Base-by-base conservation (phyloP, 2,888 invertebrate genomes). In the Odontocolon sp. region DNA sequence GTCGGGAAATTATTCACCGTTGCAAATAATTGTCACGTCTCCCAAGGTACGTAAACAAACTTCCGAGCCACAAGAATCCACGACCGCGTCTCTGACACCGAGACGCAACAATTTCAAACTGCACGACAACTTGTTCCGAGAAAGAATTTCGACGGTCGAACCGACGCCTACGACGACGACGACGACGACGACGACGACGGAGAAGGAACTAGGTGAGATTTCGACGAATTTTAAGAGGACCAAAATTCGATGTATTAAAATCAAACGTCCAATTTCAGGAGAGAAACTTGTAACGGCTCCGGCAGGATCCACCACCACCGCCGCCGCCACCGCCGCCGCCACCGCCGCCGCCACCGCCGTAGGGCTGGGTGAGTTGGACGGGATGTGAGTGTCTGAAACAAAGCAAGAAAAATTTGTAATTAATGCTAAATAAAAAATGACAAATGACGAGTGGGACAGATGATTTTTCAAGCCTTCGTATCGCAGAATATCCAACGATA, bases 21-120 rank as follows among this genome's bases (percentile, higher is more conserved):
- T 90, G 31, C 83, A 85, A 78, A 82, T 90, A 69, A 85, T 82
- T 77, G 81, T 90, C 61, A 83, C 83, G 26, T 87, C 89, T 66
- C 88, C 89, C 1, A 86, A 84, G 75, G 81, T 80, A 69, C 72
- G 71, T 66, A 80, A 63, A 80, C 71, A 77, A 64, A 68, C 47
- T 4, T 21, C 42, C 31, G 66, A 71, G 69, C 9, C 75, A 26
- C 71, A 42, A 45, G 47, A 61, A 57, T 68, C 40, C 36, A 42
- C n/a, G 2, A 61, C 71, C n/a, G 16, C 16, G 1, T 77, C 59
- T 54, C n/a, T 21, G 33, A 82, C 82, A 18, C 63, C 72, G 31
- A 79, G 66, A 47, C 79, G 64, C 9, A 79, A 61, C 36, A 56
- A 36, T 52, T 8, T 16, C 63, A 56, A 2, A 5, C 76, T 84